Evolutionary conservation across 2,113 vertebrate genomes (phyloP).

Genomic region (Psittacula cyanocephala): DNA sequence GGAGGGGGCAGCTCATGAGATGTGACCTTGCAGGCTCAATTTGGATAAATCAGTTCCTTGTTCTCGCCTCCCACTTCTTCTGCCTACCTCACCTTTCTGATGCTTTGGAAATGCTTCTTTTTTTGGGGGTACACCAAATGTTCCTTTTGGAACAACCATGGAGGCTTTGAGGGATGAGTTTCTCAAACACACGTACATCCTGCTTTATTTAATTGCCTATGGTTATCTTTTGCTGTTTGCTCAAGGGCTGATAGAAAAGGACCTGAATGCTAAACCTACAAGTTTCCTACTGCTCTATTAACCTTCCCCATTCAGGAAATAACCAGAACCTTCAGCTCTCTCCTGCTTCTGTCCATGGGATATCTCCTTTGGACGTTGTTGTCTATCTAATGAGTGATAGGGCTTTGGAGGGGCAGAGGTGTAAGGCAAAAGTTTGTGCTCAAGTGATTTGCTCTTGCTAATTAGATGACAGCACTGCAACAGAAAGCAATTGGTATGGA

Average conservation of each 20-base stretch:
- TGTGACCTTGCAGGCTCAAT: neutral
- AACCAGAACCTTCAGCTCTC: neutral
- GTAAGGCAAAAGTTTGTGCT: neutral
- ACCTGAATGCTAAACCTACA: neutral
- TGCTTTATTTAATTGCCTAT: neutral
- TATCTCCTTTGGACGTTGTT: neutral
- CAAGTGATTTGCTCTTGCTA: neutral
- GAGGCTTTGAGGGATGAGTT: neutral
- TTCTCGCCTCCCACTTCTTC: neutral
- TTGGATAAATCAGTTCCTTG: accelerated
- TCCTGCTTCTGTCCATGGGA: neutral
- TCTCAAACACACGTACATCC: neutral
- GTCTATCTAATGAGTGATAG: neutral
- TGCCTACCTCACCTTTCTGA: neutral
- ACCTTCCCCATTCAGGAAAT: neutral
- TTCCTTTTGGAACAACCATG: neutral
- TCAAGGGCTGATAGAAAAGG: neutral
- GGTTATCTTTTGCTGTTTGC: neutral
- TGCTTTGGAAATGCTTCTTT: neutral
- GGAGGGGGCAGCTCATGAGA: neutral
- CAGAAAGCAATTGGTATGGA: neutral
- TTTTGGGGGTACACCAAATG: neutral
- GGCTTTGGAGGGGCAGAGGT: neutral
- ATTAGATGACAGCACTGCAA: neutral
- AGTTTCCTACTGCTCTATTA: neutral